Evolutionary conservation across 2,888 invertebrate species (phyloP), one percentile per base, ranked within the genome.

Genomic region (Hedya salicella): DNA sequence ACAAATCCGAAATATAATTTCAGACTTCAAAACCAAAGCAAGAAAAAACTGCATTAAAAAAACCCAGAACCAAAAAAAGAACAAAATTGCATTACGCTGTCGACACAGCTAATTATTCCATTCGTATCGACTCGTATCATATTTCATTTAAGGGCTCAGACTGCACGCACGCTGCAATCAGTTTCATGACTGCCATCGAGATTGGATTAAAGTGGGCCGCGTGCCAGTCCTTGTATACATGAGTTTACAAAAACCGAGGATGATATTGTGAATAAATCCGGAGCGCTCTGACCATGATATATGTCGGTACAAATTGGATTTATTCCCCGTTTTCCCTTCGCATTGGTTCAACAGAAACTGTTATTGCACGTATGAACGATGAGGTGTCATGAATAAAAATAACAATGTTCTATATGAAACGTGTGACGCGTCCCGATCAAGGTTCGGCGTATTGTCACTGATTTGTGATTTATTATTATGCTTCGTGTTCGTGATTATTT

Each of bases 291-390:
- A 85, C 88, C 89, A 87, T 87, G 90, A 91, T 89, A 85, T 88
- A 91, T 83, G 82, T 78, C 83, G 84, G 86, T 85, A 87, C 87
- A 90, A 90, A 91, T 91, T 90, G 88, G 90, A 90, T 91, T 89
- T 89, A 89, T 88, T 85, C 81, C 80, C 77, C 86, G 85, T 80
- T 85, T 84, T 85, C 83, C 83, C 81, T 83, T 83, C 81, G 80
- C 81, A 85, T 85, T 83, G 83, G 83, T 78, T 83, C 82, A 80
- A 83, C 82, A 87, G 83, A 84, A 87, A 88, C 85, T 86, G 86
- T 88, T 88, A 87, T 86, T 85, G 85, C 85, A 83, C 83, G 86
- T 88, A 87, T 88, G 87, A 89, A 86, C 85, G 86, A 88, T 88
- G 88, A 86, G 83, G 81, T 85, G 87, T 83, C 85, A 87, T 83